A percentile compares a stretch with the other conserved stretches of the same genome.
These are phyloP conservation scores for Aphaenogaster floridana DNA, from an alignment of 1,140 invertebrate species.

Conservation along the genomic window DNA sequence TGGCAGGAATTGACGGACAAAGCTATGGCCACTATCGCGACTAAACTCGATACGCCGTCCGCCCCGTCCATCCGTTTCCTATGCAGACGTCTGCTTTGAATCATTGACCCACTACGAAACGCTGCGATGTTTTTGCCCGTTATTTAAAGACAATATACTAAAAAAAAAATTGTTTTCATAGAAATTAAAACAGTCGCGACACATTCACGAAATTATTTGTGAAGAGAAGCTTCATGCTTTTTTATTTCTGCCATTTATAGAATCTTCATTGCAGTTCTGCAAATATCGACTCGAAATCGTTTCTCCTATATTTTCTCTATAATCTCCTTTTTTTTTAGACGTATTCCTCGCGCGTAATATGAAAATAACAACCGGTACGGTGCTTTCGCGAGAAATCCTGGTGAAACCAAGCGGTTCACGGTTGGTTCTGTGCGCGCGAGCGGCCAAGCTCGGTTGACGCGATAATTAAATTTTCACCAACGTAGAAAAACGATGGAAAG, in stretches of 20 bases:
- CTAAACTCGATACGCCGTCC: conserved; percentile 34
- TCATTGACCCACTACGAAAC: conserved; percentile 26
- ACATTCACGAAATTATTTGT: neutral
- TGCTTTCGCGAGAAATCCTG: conserved; percentile 43
- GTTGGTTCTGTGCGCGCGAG: conserved; percentile 27
- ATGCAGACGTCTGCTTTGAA: conserved; percentile 46
- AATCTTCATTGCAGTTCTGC: neutral
- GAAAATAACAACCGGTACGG: conserved; percentile 12
- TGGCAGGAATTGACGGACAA: conserved; percentile 48
- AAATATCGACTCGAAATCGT: neutral
- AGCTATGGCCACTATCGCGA: conserved; percentile 30
- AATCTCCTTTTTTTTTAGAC: neutral
- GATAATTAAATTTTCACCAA: conserved; percentile 80
- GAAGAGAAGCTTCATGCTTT: neutral
- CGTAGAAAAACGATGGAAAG: conserved; percentile 54
- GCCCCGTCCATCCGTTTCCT: conserved; percentile 48
- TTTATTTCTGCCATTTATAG: neutral
- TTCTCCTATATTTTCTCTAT: neutral
- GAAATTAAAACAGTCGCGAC: neutral
- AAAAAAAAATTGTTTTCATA: neutral
- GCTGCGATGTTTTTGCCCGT: neutral
- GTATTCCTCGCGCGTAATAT: neutral
- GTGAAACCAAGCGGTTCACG: conserved; percentile 53
- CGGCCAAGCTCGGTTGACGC: conserved; percentile 53
- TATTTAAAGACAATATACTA: neutral